Percentiles rank a stretch among this genome's conserved stretches.
These are phyloP conservation scores for Edolisoma coerulescens DNA, from an alignment of 2,113 vertebrate species.

Conservation along the genomic window DNA sequence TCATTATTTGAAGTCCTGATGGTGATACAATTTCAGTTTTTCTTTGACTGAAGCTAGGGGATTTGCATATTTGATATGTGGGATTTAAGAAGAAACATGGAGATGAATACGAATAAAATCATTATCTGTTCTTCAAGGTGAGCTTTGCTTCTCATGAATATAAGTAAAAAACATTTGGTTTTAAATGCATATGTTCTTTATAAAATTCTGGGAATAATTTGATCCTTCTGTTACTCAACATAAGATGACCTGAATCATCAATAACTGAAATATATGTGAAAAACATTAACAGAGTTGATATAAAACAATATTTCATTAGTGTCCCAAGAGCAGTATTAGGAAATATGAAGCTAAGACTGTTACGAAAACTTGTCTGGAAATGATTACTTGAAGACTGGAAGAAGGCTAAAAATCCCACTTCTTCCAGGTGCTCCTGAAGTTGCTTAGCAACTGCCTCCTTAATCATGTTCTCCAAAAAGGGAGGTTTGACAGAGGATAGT, in stretches of 20 bases:
- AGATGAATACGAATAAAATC: slow-evolving; percentile 44
- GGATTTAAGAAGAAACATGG: slow-evolving; percentile 37
- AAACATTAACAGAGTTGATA: slow-evolving; percentile 10
- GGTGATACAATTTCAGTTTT: slow-evolving; percentile 31
- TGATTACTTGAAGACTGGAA: slow-evolving; percentile 18
- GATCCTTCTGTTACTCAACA: not conserved
- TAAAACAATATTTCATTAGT: slow-evolving; percentile 37
- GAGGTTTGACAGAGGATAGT: slow-evolving; percentile 34
- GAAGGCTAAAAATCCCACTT: slow-evolving; percentile 33
- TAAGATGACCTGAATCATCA: slow-evolving; percentile 8
- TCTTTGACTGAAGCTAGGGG: slow-evolving; percentile 3
- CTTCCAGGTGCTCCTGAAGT: slow-evolving; percentile 41
- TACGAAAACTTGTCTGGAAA: slow-evolving; percentile 46
- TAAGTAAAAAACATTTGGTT: not conserved
- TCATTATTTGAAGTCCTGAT: slow-evolving; percentile 30
- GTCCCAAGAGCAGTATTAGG: slow-evolving; percentile 25
- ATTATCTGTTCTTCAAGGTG: slow-evolving; percentile 48
- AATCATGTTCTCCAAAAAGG: slow-evolving; percentile 48
- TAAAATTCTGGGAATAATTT: slow-evolving; percentile 9
- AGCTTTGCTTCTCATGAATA: slow-evolving; percentile 25
- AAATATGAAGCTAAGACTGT: slow-evolving; percentile 43
- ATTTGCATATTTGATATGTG: slow-evolving; percentile 48
- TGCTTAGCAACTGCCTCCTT: slow-evolving; percentile 56
- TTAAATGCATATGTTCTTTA: not conserved
- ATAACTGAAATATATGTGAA: slow-evolving; percentile 20